These are phyloP conservation scores for Myotis vivesi DNA, from an alignment of 2,797 vertebrate species.

Conservation along the genomic window DNA sequence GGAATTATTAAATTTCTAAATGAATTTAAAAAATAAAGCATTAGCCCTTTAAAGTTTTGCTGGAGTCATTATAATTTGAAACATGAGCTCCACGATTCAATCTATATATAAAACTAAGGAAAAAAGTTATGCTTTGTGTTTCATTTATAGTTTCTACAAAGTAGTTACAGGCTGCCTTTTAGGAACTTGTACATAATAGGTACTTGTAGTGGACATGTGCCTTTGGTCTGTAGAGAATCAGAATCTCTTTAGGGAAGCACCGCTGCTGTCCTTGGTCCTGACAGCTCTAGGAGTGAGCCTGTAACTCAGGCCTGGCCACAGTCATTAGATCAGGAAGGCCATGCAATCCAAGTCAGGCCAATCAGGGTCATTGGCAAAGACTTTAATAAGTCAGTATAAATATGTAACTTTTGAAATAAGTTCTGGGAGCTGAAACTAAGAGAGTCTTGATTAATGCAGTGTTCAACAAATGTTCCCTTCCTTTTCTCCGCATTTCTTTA, in stretches of 20 bases:
- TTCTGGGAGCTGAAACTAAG: background rate
- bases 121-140: background rate
- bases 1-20: slow-evolving; percentile 20
- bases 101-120: background rate
- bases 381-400: background rate
- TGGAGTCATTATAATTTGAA: background rate
- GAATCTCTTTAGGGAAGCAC: background rate
- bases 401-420: background rate
- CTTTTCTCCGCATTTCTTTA: background rate
- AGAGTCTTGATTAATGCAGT: background rate
- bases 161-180: background rate
- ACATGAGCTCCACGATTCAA: background rate
- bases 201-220: background rate
- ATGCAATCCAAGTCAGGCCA: background rate
- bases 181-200: background rate
- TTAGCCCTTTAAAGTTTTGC: background rate
- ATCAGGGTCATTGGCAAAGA: background rate
- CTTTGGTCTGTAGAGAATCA: background rate
- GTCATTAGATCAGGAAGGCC: background rate
- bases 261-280: slow-evolving; percentile 18
- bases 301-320: background rate
- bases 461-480: background rate
- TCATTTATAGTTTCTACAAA: background rate
- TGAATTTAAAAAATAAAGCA: slow-evolving; percentile 19
- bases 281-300: background rate